Evolutionary conservation across 2,888 invertebrate species (phyloP).

Genomic region (Phorcus lineatus): DNA sequence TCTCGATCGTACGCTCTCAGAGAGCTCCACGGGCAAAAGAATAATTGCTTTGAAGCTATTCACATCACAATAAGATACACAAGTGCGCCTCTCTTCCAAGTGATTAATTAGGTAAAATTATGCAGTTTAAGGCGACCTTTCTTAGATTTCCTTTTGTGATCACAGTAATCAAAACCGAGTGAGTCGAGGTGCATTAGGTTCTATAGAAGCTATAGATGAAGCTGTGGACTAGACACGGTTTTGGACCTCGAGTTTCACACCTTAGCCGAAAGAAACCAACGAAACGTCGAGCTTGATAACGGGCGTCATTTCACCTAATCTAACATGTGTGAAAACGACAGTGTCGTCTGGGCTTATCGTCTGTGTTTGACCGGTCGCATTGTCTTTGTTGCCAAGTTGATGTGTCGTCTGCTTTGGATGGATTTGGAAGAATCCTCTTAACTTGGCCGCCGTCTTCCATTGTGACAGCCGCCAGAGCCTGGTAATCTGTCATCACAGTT

Average conservation of each 20-base stretch:
- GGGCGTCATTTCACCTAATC: background rate
- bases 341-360: background rate
- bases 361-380: slow-evolving; percentile 2
- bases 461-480: background rate
- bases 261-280: background rate
- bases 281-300: background rate
- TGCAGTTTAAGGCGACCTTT: background rate
- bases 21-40: background rate
- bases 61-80: slow-evolving; percentile 20
- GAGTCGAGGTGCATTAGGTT: background rate
- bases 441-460: background rate
- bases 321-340: background rate
- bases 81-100: background rate
- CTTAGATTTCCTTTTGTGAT: background rate
- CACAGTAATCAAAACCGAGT: background rate
- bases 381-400: slow-evolving; percentile 1
- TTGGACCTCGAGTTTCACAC: background rate
- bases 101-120: slow-evolving; percentile 14
- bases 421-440: slow-evolving; percentile 13
- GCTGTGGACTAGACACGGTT: background rate
- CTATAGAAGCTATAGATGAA: background rate
- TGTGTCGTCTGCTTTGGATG: background rate
- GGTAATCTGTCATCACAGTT: slow-evolving; percentile 12
- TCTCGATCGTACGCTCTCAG: background rate
- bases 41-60: slow-evolving; percentile 23